Evolutionary conservation across 2,113 vertebrate genomes (phyloP).

Genomic region (Osmerus eperlanus): DNA sequence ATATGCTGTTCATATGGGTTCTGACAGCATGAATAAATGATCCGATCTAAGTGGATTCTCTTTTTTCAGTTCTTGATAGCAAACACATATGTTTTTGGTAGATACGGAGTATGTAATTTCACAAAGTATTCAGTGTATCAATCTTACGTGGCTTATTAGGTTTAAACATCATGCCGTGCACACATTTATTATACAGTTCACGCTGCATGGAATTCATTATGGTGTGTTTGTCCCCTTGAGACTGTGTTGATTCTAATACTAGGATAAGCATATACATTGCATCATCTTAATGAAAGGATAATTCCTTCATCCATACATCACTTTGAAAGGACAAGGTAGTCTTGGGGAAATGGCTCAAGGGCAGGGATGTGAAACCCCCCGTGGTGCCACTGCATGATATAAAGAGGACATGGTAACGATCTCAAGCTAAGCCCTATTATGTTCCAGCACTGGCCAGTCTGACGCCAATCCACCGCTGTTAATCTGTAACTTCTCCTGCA

Average conservation of each 20-base stretch:
- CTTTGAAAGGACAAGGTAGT: neutral
- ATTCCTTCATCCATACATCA: neutral
- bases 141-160: too few species aligned
- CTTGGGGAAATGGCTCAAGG: too few species aligned
- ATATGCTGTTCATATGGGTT: conserved; percentile 25
- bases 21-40: conserved; percentile 11
- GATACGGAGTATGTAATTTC: too few species aligned
- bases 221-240: neutral
- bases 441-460: neutral
- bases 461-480: conserved; percentile 20
- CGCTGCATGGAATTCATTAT: too few species aligned
- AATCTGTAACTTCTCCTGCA: conserved; percentile 43
- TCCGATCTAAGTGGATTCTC: conserved; percentile 10
- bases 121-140: too few species aligned
- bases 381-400: too few species aligned
- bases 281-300: neutral
- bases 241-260: neutral
- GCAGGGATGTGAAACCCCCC: too few species aligned
- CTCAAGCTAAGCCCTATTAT: neutral
- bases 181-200: too few species aligned
- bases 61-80: neutral
- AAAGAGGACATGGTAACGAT: too few species aligned
- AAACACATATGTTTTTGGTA: too few species aligned
- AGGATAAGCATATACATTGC: neutral
- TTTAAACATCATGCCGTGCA: too few species aligned